Conservation (phyloP, 2,888 invertebrate species). For the Tipula unca region DNA sequence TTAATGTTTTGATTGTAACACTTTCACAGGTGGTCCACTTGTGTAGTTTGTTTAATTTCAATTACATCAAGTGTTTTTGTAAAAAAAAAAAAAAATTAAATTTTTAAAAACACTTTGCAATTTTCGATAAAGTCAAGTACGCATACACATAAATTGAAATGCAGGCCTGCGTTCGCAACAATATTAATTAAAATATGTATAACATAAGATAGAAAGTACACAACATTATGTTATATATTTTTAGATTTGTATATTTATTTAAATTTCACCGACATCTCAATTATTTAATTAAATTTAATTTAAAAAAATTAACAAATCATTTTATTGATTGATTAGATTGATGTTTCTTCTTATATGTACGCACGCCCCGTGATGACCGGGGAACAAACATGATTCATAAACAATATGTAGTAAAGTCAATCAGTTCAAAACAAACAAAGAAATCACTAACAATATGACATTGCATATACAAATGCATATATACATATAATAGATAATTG, state of each 20-base stretch:
- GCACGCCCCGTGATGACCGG: neutral
- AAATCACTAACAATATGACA: neutral
- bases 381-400: neutral
- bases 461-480: neutral
- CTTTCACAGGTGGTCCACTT: slow-evolving; percentile 18
- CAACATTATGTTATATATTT: neutral
- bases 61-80: neutral
- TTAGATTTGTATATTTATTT: neutral
- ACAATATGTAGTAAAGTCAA: neutral
- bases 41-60: neutral
- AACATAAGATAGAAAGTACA: neutral
- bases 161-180: neutral
- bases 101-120: neutral
- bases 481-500: neutral
- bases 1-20: slow-evolving; percentile 17
- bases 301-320: slow-evolving; percentile 14
- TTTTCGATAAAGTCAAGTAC: neutral
- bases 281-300: slow-evolving; percentile 14
- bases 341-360: neutral
- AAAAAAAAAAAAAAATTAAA: neutral
- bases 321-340: slow-evolving; percentile 14
- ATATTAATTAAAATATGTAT: neutral
- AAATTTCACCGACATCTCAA: slow-evolving; percentile 8
- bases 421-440: neutral
- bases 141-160: neutral